Evolutionary conservation across 1,140 invertebrate species (phyloP), one percentile per base, ranked within the genome.

Genomic region (Papilio polytes): DNA sequence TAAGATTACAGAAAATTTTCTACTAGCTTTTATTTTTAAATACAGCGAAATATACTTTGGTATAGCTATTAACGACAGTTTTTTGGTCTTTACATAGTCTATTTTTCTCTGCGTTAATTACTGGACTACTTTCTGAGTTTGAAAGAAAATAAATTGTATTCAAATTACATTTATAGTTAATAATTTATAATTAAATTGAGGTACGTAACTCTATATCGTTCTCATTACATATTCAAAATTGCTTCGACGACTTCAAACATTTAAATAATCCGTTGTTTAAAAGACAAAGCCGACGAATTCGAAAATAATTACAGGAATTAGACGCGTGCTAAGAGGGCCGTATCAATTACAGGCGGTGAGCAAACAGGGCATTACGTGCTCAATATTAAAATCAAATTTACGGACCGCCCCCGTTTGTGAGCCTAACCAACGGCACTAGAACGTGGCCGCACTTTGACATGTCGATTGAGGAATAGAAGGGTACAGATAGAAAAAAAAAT

Each of bases 361-460:
- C 89, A 89, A 92, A 91, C 89, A 88, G 88, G 88, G 88, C 81
- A 91, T 92, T 94, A 94, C 84, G 87, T 85, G 91, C 86, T 94
- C 88, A 89, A 91, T 94, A 94, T 94, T 94, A 94, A 94, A 94
- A 94, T 92, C 91, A 88, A 91, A 92, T 94, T 94, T 91, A 92
- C 90, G 88, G 80, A 85, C 87, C 88, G 87, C 85, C 87, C 86
- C 82, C 81, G 82, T 81, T 85, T 80, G 81, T 84, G 74, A 85
- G 83, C 78, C 83, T 79, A 85, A 84, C 83, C 77, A 51, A 66
- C 31, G 53, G 48, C 72, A 82, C 66, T 79, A 78, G 81, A 81
- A 78, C 59, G 73, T 63, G 63, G 44, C 56, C 81, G 59, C 72
- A 81, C 81, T 74, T 82, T 74, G 78, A 85, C 74, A 81, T 85